Evolutionary conservation across 2,113 vertebrate genomes (phyloP).

Genomic region (Osmerus mordax): DNA sequence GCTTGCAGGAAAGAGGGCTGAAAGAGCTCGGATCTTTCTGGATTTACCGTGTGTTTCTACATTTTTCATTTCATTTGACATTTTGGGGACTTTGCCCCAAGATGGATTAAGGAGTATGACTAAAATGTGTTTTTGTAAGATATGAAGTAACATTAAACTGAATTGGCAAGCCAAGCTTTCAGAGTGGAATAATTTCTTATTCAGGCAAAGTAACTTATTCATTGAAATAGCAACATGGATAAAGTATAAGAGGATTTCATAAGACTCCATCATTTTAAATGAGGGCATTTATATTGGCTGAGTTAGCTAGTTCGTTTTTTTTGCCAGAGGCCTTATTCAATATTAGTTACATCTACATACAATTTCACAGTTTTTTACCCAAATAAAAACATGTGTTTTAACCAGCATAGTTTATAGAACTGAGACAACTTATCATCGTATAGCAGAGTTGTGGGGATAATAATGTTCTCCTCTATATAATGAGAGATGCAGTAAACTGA

Average conservation of each 20-base stretch:
- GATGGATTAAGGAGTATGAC: conserved; percentile 23
- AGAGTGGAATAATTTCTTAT: conserved; percentile 16
- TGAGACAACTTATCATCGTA: too few relatives aligned
- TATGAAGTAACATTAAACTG: conserved; percentile 24
- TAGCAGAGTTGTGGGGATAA: too few relatives aligned
- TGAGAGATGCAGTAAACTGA: too few relatives aligned
- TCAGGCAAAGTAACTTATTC: conserved; percentile 20
- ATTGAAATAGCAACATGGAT: conserved; percentile 23
- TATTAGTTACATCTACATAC: too few relatives aligned
- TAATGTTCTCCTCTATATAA: too few relatives aligned
- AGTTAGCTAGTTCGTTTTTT: not conserved
- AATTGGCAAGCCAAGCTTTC: conserved; percentile 16
- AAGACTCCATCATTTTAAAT: conserved; percentile 7
- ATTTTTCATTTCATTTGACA: conserved; percentile 18
- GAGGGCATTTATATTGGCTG: not conserved
- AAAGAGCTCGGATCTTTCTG: not conserved
- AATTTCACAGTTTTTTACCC: too few relatives aligned
- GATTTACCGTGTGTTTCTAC: conserved; percentile 1
- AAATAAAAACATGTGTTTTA: too few relatives aligned
- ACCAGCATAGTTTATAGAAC: too few relatives aligned
- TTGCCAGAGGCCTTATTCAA: too few relatives aligned
- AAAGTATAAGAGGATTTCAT: conserved; percentile 20
- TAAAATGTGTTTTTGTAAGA: conserved; percentile 37
- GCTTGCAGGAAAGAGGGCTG: not conserved
- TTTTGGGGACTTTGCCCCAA: conserved; percentile 8